Base-by-base conservation (phyloP, 2,113 vertebrate genomes). In the Calidris pugnax region DNA sequence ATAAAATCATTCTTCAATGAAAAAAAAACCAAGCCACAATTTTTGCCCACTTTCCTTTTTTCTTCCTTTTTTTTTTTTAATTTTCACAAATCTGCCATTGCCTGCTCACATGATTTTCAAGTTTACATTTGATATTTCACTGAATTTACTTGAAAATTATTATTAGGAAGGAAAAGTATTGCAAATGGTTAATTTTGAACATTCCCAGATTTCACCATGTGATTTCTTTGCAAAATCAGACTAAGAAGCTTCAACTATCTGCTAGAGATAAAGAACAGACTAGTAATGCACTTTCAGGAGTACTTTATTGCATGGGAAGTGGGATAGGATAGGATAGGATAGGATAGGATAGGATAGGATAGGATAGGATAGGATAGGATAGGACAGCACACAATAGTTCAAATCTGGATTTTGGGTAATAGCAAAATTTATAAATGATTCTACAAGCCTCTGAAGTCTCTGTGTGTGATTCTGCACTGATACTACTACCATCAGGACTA, bases 11-110 rank as follows among this genome's bases (percentile, higher is more conserved):
- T 68, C 78, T 48, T 63, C 7, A 39, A 39, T 37, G 0, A 9
- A 35, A 73, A 71, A 77, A 27, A 3, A 39, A 39, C 8, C 37
- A 76, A 6, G 1, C 1, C 11, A 8, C 13, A 27, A 47, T 30
- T 69, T 91, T 57, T 81, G 0, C 2, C 4, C 2, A 11, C 10
- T 4, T 24, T 41, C 64, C 12, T 47, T 32, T 43, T 55, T 19
- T 28, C 2, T 24, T 37, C 7, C 0, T 41, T 6, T 0, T 47
- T 6, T 24, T 39, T 15, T 62, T 57, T 27, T 0, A 53, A 1
- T 28, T 63, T 68, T 53, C 6, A 48, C 2, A 30, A 56, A 45
- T 56, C 17, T 74, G 2, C 5, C 14, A 4, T 67, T 74, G 3
- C 1, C 67, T 48, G 27, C 4, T 57, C 21, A 48, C 5, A 4